Percentiles rank a stretch among this genome's conserved stretches.
Conservation (phyloP, 2,888 invertebrate species). For the Nemotelus nigrinus region DNA sequence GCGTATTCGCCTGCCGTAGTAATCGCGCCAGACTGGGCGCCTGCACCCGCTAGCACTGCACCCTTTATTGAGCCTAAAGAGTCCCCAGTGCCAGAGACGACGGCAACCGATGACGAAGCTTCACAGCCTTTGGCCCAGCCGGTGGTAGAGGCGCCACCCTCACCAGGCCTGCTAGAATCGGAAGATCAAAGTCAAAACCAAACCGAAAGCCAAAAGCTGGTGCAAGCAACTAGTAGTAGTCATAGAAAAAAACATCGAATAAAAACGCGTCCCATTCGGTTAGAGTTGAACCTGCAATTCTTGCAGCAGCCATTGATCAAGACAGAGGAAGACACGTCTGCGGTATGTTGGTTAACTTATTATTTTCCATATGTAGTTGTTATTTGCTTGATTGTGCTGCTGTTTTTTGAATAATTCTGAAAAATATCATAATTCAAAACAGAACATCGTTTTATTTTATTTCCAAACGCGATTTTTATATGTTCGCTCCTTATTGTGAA, state of each 20-base stretch:
- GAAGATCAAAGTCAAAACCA: background rate
- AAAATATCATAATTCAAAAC: too few relatives aligned
- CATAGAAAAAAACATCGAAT: conserved; percentile 29
- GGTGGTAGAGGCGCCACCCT: too few relatives aligned
- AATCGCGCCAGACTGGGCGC: conserved; percentile 18
- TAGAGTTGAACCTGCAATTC: conserved; percentile 80
- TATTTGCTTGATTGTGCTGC: background rate
- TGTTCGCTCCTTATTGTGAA: too few relatives aligned
- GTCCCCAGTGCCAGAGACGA: conserved; percentile 60
- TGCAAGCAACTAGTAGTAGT: background rate
- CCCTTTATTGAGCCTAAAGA: conserved; percentile 64
- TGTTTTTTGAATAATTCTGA: too few relatives aligned
- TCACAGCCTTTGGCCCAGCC: conserved; percentile 11
- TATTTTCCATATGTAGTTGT: background rate
- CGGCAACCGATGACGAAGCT: conserved; percentile 43
- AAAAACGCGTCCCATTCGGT: conserved; percentile 70
- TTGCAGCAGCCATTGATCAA: conserved; percentile 69
- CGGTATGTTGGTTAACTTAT: background rate
- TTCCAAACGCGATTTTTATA: too few relatives aligned
- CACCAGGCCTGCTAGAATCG: too few relatives aligned
- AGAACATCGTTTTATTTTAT: too few relatives aligned
- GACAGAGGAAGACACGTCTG: conserved; percentile 48
- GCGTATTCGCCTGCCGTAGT: conserved; percentile 12
- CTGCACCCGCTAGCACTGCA: conserved; percentile 56
- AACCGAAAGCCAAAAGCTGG: background rate